Base-by-base conservation (phyloP, 1,140 invertebrate species). In the Venturia canescens region DNA sequence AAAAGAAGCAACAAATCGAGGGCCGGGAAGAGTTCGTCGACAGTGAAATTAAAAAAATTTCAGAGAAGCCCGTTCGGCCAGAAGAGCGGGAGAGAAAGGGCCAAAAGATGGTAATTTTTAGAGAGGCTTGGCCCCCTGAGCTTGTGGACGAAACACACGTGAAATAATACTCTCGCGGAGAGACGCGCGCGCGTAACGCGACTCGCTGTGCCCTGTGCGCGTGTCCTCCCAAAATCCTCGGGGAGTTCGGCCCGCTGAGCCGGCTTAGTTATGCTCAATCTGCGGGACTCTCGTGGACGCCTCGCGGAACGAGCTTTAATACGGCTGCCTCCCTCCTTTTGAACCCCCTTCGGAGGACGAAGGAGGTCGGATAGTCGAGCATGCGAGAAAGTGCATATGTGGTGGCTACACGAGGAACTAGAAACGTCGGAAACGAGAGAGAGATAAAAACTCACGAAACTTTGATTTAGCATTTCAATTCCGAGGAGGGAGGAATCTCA, bases 261-360 rank as follows among this genome's bases (percentile, higher is more conserved):
- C 83, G 79, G 83, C 79, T 84, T 84, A 84, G 79, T 84, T 83
- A 83, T 83, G 80, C 83, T 83, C 81, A 83, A 84, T 78, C 83
- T 80, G 78, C 48, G 74, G 74, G 77, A 78, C 60, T 67, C 44
- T 34, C 21, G 23, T 26, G n/a, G n/a, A n/a, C n/a, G 60, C 63
- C 77, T 31, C 23, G 63, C 38, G 72, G 53, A 60, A 60, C 72
- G 72, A 60, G 72, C 72, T 76, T 76, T 76, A 76, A 76, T 76
- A 76, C 23, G 72, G 29, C 72, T 63, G 72, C 72, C 60, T 38
- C 53, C 21, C 60, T 44, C 38, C 7, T 44, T 11, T 11, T 44
- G 7, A 5, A 11, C 3, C 38, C 11, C 38, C 38, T 9, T 44
- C 38, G 11, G 23, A n/a, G 69, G 34, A 23, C 29, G 27, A 71